These are phyloP conservation scores for Melanophora roralis DNA, from an alignment of 2,888 invertebrate species.

Conservation along the genomic window DNA sequence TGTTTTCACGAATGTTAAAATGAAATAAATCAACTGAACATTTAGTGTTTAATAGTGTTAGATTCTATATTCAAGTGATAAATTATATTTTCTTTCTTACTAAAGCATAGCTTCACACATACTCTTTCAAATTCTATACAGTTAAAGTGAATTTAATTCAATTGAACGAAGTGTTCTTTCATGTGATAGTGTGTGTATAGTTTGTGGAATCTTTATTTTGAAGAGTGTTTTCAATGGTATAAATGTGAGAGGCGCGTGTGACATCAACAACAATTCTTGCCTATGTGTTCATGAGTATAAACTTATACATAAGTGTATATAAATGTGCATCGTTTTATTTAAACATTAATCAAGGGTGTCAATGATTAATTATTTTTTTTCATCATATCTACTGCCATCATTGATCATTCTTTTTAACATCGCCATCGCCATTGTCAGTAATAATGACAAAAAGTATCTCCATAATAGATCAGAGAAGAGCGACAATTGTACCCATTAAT, in stretches of 20 bases:
- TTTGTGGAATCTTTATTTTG: neutral
- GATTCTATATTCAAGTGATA: constrained; percentile 21
- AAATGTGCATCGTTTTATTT: no score
- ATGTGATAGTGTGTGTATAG: neutral
- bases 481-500: constrained; percentile 61
- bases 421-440: neutral
- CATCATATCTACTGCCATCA: constrained; percentile 21
- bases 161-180: constrained; percentile 7
- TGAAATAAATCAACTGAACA: constrained; percentile 23
- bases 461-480: constrained; percentile 58
- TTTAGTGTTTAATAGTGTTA: neutral
- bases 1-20: neutral
- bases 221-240: neutral
- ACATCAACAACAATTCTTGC: neutral
- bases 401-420: constrained; percentile 34
- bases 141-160: constrained; percentile 17
- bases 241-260: neutral
- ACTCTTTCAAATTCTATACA: neutral
- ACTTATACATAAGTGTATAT: no score
- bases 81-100: constrained; percentile 21
- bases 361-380: neutral
- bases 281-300: no score
- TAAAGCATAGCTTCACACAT: neutral
- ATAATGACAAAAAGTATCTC: constrained; percentile 44
- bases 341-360: constrained; percentile 13